Evolutionary conservation across 1,140 invertebrate species (phyloP).

Genomic region (Halesus radiatus): DNA sequence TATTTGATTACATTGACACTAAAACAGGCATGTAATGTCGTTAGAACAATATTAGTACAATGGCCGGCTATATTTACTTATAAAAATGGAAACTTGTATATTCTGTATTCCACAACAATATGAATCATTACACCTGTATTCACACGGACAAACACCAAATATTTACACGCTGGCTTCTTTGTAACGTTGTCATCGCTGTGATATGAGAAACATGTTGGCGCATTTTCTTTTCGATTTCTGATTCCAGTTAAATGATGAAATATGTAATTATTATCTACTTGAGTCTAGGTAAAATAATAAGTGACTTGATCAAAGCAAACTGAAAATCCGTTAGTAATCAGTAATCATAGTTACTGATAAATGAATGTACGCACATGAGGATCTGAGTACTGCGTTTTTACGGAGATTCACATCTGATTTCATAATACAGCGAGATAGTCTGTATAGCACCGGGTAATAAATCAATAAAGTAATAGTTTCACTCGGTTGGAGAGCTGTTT

Average conservation of each 20-base stretch:
- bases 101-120: conserved; percentile 19
- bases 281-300: too few species aligned
- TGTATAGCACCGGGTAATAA: too few species aligned
- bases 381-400: too few species aligned
- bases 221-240: conserved; percentile 6
- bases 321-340: too few species aligned
- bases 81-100: conserved; percentile 16
- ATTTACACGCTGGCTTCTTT: conserved; percentile 6
- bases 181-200: conserved; percentile 26
- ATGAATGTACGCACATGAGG: too few species aligned
- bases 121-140: conserved; percentile 21
- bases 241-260: conserved; percentile 6
- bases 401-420: too few species aligned
- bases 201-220: conserved; percentile 30
- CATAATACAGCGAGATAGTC: too few species aligned
- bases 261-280: not conserved
- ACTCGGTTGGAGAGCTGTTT: conserved; percentile 1
- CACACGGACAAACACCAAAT: conserved; percentile 11
- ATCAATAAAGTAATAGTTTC: not conserved
- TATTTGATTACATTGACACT: conserved; percentile 12
- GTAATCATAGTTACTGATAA: too few species aligned
- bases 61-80: conserved; percentile 25
- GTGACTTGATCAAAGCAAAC: too few species aligned
- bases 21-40: conserved; percentile 1
- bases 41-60: conserved; percentile 29